Base-by-base conservation (phyloP, 1,140 invertebrate species). In the Achatina immaculata region DNA sequence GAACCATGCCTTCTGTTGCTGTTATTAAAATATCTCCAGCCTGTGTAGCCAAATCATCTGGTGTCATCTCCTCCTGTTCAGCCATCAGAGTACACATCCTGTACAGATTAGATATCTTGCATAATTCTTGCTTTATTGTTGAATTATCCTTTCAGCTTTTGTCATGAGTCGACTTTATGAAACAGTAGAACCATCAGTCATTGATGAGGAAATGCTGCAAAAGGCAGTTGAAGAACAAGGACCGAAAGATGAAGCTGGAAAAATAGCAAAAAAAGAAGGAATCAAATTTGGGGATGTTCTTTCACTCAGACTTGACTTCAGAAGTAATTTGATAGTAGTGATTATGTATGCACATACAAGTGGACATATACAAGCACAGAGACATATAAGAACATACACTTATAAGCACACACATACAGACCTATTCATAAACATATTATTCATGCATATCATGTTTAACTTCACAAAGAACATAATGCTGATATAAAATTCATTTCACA, bases 131-230 rank as follows among this genome's bases (percentile, higher is more conserved):
- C n/a, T n/a, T n/a, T n/a, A n/a, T n/a, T n/a, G n/a, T n/a, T n/a
- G n/a, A n/a, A n/a, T n/a, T n/a, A n/a, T n/a, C n/a, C n/a, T n/a
- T n/a, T n/a, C n/a, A n/a, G n/a, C n/a, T n/a, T n/a, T n/a, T n/a
- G n/a, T 83, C 58, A 92, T 92, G 91, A 91, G 90, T 85, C 89
- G 90, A 38, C 82, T 91, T n/a, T 92, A 92, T 84, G 91, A 92
- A 79, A 90, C 90, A 16, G 87, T 92, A 42, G 91, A 92, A 82
- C 91, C 91, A 24, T 87, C 90, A 42, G 91, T 92, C 11, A 89
- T 92, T 73, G 90, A 91, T 82, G 90, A 91, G 77, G 88, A 90
- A 16, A 90, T 92, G 88, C 86, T 92, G 2, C 85, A 87, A 62
- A 86, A 82, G 80, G 88, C 90, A 68, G 90, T 91, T 28, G 89